Evolutionary conservation across 2,888 invertebrate genomes (phyloP).

Genomic region (Byasa hedistus): DNA sequence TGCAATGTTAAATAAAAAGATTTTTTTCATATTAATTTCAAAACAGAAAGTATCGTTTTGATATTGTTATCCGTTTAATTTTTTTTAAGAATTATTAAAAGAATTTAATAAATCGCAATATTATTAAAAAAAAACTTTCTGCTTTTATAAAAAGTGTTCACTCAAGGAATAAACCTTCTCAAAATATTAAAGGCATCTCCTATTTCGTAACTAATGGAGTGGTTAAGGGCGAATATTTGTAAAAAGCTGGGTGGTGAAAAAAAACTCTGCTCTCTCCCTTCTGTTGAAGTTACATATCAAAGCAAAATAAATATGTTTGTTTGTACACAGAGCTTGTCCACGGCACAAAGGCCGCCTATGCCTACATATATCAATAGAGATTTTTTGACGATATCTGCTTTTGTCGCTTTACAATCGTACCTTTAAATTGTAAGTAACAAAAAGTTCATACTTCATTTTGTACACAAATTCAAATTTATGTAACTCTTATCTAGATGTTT

Average conservation of each 20-base stretch:
- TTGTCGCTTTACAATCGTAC: neutral
- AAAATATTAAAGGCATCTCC: neutral
- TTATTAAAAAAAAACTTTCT: too few species aligned
- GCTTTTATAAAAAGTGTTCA: neutral
- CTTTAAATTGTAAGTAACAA: neutral
- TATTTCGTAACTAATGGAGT: neutral
- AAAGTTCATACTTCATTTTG: too few species aligned
- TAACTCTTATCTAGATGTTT: too few species aligned
- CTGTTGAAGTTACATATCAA: conserved; percentile 18
- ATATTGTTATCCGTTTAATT: too few species aligned
- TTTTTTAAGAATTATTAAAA: too few species aligned
- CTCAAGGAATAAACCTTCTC: neutral
- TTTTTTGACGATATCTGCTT: conserved; percentile 22
- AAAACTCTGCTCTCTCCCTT: neutral
- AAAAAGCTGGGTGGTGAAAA: conserved; percentile 3
- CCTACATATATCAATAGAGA: conserved; percentile 2
- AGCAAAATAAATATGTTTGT: conserved; percentile 15
- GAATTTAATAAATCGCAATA: too few species aligned
- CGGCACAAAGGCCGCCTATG: conserved; percentile 3
- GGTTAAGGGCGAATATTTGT: neutral
- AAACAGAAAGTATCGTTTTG: too few species aligned
- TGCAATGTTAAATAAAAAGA: too few species aligned
- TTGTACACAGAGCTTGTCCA: conserved; percentile 4
- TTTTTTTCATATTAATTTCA: too few species aligned
- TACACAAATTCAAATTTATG: too few species aligned